A percentile compares a stretch with the other conserved stretches of the same genome.
Evolutionary conservation across 2,888 invertebrate genomes (phyloP).

Genomic region (Platynereis dumerilii): DNA sequence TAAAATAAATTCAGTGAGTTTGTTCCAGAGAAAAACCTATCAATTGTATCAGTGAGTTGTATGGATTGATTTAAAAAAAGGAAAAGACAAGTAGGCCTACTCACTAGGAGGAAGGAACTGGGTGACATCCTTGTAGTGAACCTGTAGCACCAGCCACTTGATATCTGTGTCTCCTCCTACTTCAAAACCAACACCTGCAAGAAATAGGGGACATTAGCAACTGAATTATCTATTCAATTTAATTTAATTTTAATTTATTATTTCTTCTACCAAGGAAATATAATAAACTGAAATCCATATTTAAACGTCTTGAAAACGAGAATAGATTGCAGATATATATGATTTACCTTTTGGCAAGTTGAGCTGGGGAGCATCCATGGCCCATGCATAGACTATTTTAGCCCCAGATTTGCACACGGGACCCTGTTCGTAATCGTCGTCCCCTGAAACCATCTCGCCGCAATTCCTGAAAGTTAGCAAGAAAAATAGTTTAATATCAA

Average conservation of each 20-base stretch:
- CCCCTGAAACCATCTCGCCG: slow-evolving; percentile 59
- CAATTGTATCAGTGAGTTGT: too few species aligned
- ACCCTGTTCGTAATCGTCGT: slow-evolving; percentile 37
- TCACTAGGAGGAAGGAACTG: slow-evolving; percentile 54
- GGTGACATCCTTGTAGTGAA: slow-evolving; percentile 66
- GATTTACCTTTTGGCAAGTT: slow-evolving; percentile 64
- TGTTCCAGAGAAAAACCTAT: too few species aligned
- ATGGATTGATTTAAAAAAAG: too few species aligned
- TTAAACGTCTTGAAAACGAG: too few species aligned
- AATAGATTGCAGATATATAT: not conserved
- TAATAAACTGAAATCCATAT: not conserved
- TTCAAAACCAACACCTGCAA: slow-evolving; percentile 67
- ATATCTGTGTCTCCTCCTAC: slow-evolving; percentile 66
- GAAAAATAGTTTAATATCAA: not conserved
- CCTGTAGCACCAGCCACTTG: slow-evolving; percentile 68
- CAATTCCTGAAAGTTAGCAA: slow-evolving; percentile 64
- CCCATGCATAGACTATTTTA: slow-evolving; percentile 70
- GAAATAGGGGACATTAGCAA: not conserved
- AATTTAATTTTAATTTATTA: not conserved
- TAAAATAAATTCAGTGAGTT: too few species aligned
- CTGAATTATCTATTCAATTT: not conserved
- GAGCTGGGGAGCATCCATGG: slow-evolving; percentile 69
- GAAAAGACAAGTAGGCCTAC: slow-evolving; percentile 1
- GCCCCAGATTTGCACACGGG: slow-evolving; percentile 51
- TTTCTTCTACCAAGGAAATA: not conserved